Evolutionary conservation across 2,113 vertebrate genomes (phyloP), one percentile per base, ranked within the genome.

Genomic region (Cochlearius cochlearius): DNA sequence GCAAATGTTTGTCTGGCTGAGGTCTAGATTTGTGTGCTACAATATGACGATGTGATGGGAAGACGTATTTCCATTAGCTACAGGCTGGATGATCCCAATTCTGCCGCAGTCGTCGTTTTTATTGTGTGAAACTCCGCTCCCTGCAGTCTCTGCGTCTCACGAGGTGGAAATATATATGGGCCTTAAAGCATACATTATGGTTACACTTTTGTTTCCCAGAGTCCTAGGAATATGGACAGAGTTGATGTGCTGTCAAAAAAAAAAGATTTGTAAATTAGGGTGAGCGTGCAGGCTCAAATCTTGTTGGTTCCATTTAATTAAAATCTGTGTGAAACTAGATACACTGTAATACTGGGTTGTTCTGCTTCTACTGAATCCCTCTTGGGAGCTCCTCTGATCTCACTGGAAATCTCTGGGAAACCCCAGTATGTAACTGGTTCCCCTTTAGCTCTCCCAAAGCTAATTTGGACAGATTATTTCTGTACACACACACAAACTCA

Each of bases 321-420:
- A 93, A 92, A 94, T 56, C 30, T 45, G 15, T 1, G 2, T 92
- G 94, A 78, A 96, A 95, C 74, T 69, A 86, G 84, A 92, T 86
- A 86, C 11, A 5, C 36, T 56, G 38, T 78, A 80, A 64, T 81
- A 83, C 7, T 68, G 39, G 32, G 59, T 85, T 78, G 49, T 84
- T 95, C 86, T 63, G 14, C 84, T 87, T 87, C 56, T 32, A 72
- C 36, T 41, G 60, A 78, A 81, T 78, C 56, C 32, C 26, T 14
- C 60, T 25, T 67, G 74, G 79, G 71, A 97, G 18, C 32, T 56
- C 6, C 4, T 30, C 59, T 94, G 87, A 75, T 85, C 80, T 93
- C 56, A 49, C 67, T 88, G 92, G 80, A 95, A 93, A 91, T 83
- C 85, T 96, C 80, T 83, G 87, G 92, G 92, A 94, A 97, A 69